Evolutionary conservation across 2,888 invertebrate species (phyloP).

Genomic region (Tryphoninae sp.): DNA sequence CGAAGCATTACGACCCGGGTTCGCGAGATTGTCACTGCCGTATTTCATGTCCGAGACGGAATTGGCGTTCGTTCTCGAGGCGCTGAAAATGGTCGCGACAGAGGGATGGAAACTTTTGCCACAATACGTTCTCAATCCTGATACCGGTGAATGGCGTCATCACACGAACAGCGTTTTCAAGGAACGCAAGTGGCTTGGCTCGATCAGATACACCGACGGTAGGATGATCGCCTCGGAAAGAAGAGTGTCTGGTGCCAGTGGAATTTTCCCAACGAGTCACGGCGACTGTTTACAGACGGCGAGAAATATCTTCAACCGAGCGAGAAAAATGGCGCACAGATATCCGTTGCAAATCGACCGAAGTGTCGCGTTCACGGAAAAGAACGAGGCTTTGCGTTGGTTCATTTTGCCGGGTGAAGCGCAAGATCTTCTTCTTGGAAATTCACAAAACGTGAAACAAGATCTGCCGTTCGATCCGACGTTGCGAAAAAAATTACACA

Average conservation of each 20-base stretch:
- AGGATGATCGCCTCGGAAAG: conserved; percentile 89
- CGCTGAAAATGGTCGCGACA: conserved; percentile 92
- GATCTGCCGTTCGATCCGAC: conserved; percentile 89
- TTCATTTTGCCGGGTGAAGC: conserved; percentile 95
- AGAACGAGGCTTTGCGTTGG: conserved; percentile 90
- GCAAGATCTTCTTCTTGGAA: conserved; percentile 87
- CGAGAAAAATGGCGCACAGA: conserved; percentile 89
- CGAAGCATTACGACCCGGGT: conserved; percentile 92
- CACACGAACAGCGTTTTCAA: conserved; percentile 89
- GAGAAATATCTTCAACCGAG: conserved; percentile 88
- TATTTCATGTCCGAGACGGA: conserved; percentile 92
- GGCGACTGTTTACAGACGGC: conserved; percentile 91
- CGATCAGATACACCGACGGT: conserved; percentile 89
- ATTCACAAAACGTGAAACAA: conserved; percentile 89
- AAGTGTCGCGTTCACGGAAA: conserved; percentile 85
- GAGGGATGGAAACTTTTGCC: conserved; percentile 95
- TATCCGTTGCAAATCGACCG: conserved; percentile 88
- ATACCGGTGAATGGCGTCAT: conserved; percentile 95
- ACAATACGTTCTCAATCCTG: conserved; percentile 92
- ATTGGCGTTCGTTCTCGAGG: conserved; percentile 91
- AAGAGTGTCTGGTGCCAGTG: conserved; percentile 87
- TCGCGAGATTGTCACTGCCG: conserved; percentile 92
- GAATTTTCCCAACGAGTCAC: conserved; percentile 88
- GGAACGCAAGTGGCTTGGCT: conserved; percentile 91
- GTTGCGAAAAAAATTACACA: conserved; percentile 78